Base-by-base conservation (phyloP, 2,888 invertebrate genomes). In the Philereme transversata region DNA sequence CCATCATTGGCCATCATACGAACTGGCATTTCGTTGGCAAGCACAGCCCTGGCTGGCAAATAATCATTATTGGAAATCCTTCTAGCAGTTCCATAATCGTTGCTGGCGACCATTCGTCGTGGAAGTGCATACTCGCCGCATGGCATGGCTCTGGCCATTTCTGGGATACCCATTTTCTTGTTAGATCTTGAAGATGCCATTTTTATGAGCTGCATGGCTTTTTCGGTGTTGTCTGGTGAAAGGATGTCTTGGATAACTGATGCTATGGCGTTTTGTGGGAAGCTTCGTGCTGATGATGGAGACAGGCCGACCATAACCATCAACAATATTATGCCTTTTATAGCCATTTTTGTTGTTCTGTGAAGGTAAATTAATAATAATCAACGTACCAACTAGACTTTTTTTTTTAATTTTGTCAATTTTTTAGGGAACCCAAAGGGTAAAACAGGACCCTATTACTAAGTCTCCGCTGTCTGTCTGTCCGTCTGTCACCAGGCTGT, bases 171-270 rank as follows among this genome's bases (percentile, higher is more conserved):
- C 41, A 36, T 11, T n/a, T 47, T 47, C 54, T 9, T 51, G 55
- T 11, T 63, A 11, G 40, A 43, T 58, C 51, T 61, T 51, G 51
- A 54, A 34, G 61, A 57, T 4, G 67, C 51, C 45, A 60, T 57
- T 48, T 68, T 69, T 4, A 80, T 51, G 3, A 76, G 52, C 58
- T 77, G 68, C 47, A 78, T 48, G 0, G 76, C 71, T 22, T 71
- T 75, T 46, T 73, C 78, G 0, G 73, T 68, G 10, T 75, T 77
- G 4, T 58, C 68, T 5, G 80, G 76, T 9, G 78, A 74, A 4
- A 83, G 46, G 1, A 82, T 73, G 3, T 75, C 77, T 70, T 79
- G 77, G 7, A 84, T 59, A 0, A 73, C 40, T 5, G 75, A 60
- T 4, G 69, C 51, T 0, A 78, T 4, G 0, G 68, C 65, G 22